Base-by-base conservation (phyloP, 2,888 invertebrate species). In the Germaria angustata region DNA sequence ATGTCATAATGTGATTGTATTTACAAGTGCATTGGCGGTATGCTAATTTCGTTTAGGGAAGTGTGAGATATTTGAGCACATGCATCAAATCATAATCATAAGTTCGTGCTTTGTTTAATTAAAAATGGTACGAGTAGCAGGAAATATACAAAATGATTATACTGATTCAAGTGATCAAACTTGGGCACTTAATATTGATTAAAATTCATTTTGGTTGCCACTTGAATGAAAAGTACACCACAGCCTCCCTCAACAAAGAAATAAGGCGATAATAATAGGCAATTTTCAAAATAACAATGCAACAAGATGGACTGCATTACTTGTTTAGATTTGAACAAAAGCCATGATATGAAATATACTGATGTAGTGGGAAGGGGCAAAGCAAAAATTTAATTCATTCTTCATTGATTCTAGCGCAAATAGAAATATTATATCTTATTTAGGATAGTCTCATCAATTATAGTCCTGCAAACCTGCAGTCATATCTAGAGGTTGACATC, bases 1-100 rank as follows among this genome's bases (percentile, higher is more conserved):
- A 69, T n/a, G 24, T n/a, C 8, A 51, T 15, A 46, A 71, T 72
- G 24, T 59, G 34, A 61, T 49, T 72, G 49, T 17, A 17, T 53
- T 44, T 44, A 17, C 24, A 75, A 55, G 34, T 65, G 53, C 13
- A 13, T 41, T 39, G 36, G 39, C 28, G 20, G 34, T 5, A 22
- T 55, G 32, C 32, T 32, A 9, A 24, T 24, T 51, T 2, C 2
- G 7, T 59, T 22, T 59, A n/a, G 59, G 17, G 9, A 36, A 8
- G 49, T 41, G 22, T 51, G 63, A 51, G 61, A 32, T 32, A 15
- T 20, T 5, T 6, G 6, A 5, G 28, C 28, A n/a, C 22, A 32
- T 44, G 51, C 32, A 53, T 36, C 24, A 57, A 71, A 51, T 63
- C 20, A 20, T 41, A 24, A 61, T n/a, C n/a, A n/a, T 61, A 49